phyloP scores from a whole-genome alignment of 2,888 invertebrate species.

The Tridacna gigas region DNA sequence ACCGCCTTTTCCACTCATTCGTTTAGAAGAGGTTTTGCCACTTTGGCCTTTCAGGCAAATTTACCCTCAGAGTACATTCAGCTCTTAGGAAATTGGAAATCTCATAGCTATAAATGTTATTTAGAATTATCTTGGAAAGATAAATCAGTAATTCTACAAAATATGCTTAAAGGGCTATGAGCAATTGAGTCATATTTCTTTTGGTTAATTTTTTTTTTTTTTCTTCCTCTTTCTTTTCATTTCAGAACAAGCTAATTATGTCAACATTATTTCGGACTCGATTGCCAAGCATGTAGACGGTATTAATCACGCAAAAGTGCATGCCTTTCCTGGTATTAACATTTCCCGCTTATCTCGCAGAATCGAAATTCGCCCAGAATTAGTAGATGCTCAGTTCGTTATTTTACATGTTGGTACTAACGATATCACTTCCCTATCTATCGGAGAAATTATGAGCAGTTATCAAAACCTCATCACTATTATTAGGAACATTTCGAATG shows the following conservation, averaged over 20 bases:
- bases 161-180: neutral
- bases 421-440: neutral
- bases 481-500: neutral
- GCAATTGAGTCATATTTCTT: too few relatives aligned
- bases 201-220: too few relatives aligned
- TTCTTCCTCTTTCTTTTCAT: neutral
- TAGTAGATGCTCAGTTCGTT: neutral
- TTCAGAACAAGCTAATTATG: neutral
- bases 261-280: neutral
- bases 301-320: neutral
- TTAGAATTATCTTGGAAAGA: neutral
- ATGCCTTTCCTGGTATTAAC: constrained; percentile 3
- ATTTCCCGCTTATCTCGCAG: neutral
- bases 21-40: constrained; percentile 9
- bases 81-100: neutral
- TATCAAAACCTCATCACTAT: neutral
- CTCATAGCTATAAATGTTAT: neutral
- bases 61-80: constrained; percentile 11
- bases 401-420: constrained; percentile 8
- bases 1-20: neutral
- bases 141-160: neutral
- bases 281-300: neutral
- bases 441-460: neutral
- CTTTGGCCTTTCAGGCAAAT: constrained; percentile 9
- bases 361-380: neutral